Evolutionary conservation across 1,140 invertebrate species (phyloP), one percentile per base, ranked within the genome.

Genomic region (Magallana gigas): DNA sequence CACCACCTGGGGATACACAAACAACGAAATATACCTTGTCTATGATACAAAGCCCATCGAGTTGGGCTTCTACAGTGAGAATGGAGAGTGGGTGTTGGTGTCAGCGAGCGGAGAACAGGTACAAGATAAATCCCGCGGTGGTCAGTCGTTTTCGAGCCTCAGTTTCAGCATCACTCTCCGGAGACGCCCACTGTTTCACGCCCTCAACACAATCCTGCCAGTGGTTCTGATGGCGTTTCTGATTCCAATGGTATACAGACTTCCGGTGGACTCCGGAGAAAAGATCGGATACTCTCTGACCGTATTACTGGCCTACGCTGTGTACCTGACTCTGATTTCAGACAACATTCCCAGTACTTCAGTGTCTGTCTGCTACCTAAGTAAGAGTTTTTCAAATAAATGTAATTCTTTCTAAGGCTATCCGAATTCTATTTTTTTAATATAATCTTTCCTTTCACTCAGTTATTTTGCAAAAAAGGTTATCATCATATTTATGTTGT

Each of bases 341-440:
- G 87, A 88, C 14, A 88, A 82, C 18, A 88, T 88, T 36, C 87
- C 87, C 0, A 88, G 87, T 71, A 88, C 87, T 9, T 88, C 87
- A 14, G 81, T 88, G 12, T 83, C 84, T 29, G 81, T 88, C 8
- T 88, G 87, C 58, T 85, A 64, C 16, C 62, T 88, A 11, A 83
- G 87, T 88, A 88, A 85, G 87, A 16, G 23, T 76, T 58, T 71
- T 71, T 16, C 36, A 48, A 83, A 48, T 56, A 64, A 56, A 56
- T n/a, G 23, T 12, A 12, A 48, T 16, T 23, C 36, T 48, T 48
- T 48, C 36, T 48, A 48, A 48, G 36, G 36, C 36, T 48, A 48
- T 48, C 36, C 36, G 36, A 48, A 48, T 48, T 48, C 36, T 48
- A 48, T 48, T 48, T 48, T 2, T 5, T 48, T 48, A 4, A 48